Evolutionary conservation across 2,888 invertebrate species (phyloP).

Genomic region (Adineta ricciae): DNA sequence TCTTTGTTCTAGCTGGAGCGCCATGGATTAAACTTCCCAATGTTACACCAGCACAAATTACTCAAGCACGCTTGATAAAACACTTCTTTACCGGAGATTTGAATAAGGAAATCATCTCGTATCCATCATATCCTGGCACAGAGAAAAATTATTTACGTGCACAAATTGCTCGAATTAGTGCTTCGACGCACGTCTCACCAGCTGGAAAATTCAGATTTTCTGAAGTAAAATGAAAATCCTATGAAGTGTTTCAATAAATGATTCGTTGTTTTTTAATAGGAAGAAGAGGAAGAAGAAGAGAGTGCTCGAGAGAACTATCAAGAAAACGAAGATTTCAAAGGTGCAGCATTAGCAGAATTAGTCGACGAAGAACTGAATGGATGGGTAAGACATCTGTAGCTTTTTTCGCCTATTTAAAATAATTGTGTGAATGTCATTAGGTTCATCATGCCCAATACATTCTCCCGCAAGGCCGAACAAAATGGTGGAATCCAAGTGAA

Average conservation of each 20-base stretch:
- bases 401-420: background rate
- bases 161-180: conserved; percentile 71
- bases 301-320: conserved; percentile 19
- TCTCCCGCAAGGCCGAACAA: conserved; percentile 55
- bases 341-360: background rate
- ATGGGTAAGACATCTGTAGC: background rate
- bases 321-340: conserved; percentile 21
- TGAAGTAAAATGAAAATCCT: conserved; percentile 40
- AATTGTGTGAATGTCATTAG: conserved; percentile 60
- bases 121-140: conserved; percentile 67
- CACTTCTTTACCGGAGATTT: conserved; percentile 71
- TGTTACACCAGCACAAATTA: conserved; percentile 68
- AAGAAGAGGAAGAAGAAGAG: conserved; percentile 38
- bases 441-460: conserved; percentile 71
- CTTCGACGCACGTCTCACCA: conserved; percentile 71
- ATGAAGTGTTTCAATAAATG: background rate
- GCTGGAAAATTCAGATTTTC: conserved; percentile 58
- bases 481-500: conserved; percentile 49
- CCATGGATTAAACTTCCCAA: conserved; percentile 72
- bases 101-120: conserved; percentile 61
- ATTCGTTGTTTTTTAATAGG: conserved; percentile 39
- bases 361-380: conserved; percentile 7
- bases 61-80: conserved; percentile 61
- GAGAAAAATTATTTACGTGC: conserved; percentile 73
- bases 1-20: conserved; percentile 56